These are phyloP conservation scores for Sinhomidia bicolor DNA, from an alignment of 2,888 invertebrate species.

Conservation along the genomic window DNA sequence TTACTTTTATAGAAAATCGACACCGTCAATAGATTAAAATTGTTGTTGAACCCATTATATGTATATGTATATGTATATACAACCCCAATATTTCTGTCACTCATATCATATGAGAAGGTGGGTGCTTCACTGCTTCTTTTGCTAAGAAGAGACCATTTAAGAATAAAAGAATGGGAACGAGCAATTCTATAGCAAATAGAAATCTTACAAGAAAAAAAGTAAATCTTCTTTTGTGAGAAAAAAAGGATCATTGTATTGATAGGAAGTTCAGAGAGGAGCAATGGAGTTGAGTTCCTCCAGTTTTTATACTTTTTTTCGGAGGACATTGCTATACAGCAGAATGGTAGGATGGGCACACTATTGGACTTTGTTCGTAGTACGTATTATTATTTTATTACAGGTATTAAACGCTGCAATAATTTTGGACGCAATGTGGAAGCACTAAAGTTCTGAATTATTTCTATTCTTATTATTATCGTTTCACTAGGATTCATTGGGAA, in stretches of 20 bases:
- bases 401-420: no score
- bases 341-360: background rate
- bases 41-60: no score
- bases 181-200: background rate
- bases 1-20: no score
- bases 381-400: background rate
- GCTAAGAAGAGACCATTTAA: no score
- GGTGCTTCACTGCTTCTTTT: no score
- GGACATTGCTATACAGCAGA: background rate
- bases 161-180: background rate
- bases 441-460: background rate
- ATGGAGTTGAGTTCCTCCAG: background rate
- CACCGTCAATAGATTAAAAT: no score
- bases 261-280: background rate
- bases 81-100: background rate
- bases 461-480: no score
- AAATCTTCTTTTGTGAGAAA: constrained; percentile 10
- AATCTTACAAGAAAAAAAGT: background rate
- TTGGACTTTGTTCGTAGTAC: background rate
- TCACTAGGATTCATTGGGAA: no score
- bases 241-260: background rate
- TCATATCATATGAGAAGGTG: background rate
- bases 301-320: background rate
- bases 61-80: no score
- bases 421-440: no score